phyloP scores from a whole-genome alignment of 1,140 invertebrate species.

The Macrosteles quadrilineatus region DNA sequence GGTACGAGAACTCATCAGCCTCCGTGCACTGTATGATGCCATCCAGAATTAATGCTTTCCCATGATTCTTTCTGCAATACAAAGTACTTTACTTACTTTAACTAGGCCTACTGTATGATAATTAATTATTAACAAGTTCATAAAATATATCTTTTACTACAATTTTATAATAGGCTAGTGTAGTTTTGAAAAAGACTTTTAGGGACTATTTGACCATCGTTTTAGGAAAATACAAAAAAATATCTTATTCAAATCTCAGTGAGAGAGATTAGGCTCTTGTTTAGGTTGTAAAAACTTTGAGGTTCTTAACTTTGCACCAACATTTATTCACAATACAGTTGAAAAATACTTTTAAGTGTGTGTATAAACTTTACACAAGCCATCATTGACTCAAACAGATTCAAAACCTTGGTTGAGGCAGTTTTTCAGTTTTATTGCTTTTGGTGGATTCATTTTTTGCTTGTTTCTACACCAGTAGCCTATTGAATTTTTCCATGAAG shows the following conservation, averaged over 20 bases:
- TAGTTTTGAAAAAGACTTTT: not conserved
- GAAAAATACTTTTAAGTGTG: no score
- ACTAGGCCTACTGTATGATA: not conserved
- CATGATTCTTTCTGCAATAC: conserved; percentile 74
- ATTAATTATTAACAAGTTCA: not conserved
- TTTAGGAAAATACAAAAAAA: not conserved
- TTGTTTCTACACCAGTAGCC: no score
- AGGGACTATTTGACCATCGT: not conserved
- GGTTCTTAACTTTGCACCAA: no score
- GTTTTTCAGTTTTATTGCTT: no score
- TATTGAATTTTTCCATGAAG: no score
- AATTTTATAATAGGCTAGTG: not conserved
- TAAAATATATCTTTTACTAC: not conserved
- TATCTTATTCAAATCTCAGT: not conserved
- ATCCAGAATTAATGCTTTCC: conserved; percentile 88
- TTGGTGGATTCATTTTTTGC: no score
- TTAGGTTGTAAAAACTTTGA: no score
- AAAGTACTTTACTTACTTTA: not conserved
- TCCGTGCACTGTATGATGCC: conserved; percentile 97
- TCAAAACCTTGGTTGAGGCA: no score
- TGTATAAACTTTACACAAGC: no score
- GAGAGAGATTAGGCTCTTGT: not conserved
- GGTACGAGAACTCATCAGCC: conserved; percentile 96
- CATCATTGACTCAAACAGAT: no score
- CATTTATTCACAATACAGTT: no score